Evolutionary conservation across 2,113 vertebrate genomes (phyloP).

Genomic region (Dolichotis patagonum): DNA sequence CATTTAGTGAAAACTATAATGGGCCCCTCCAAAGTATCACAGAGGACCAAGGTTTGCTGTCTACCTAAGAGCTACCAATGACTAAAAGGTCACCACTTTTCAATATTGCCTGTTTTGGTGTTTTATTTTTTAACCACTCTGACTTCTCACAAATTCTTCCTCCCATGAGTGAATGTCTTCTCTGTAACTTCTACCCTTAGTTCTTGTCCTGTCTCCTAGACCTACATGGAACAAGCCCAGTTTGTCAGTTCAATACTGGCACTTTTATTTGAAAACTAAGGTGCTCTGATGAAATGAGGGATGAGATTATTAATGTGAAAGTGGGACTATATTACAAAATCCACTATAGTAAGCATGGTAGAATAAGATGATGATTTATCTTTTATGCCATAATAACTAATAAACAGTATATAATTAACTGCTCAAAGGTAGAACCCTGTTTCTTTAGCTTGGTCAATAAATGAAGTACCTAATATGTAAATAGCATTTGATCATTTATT

Average conservation of each 20-base stretch:
- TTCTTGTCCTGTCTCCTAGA: conserved; percentile 32
- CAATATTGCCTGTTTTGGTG: not conserved
- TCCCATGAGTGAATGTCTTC: not conserved
- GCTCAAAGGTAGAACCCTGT: conserved; percentile 28
- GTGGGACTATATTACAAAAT: conserved; percentile 4
- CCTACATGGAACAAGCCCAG: not conserved
- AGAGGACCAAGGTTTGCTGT: not conserved
- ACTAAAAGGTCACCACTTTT: not conserved
- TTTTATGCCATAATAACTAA: conserved; percentile 32
- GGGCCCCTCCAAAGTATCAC: not conserved
- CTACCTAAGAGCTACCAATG: not conserved
- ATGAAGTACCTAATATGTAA: not conserved
- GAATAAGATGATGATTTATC: conserved; percentile 22
- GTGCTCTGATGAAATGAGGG: not conserved
- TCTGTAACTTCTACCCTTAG: not conserved
- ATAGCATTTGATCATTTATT: not conserved
- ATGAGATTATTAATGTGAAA: conserved; percentile 51
- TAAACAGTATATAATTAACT: conserved; percentile 54
- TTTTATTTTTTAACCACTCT: not conserved
- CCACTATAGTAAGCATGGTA: not conserved
- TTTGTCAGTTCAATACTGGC: conserved; percentile 25
- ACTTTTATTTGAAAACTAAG: conserved; percentile 44
- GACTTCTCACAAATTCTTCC: not conserved
- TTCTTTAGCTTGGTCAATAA: conserved; percentile 56
- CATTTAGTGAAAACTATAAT: not conserved